Conservation (phyloP, 2,113 vertebrate species). For the Tiliqua scincoides region DNA sequence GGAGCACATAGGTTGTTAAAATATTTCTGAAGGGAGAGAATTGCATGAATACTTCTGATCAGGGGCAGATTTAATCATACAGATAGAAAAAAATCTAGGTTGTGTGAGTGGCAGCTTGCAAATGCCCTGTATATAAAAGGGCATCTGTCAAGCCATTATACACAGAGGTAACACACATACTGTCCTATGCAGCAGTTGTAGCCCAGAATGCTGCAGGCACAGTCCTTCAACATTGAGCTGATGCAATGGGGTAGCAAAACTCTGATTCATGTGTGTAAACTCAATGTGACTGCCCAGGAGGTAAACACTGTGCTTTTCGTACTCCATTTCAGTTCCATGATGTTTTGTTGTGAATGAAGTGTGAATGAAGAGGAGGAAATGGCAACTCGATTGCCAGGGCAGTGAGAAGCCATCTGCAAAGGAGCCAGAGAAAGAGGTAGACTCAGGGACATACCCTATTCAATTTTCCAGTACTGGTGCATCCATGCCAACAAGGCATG, state of each 20-base stretch:
- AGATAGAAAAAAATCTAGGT: background rate
- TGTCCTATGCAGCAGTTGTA: background rate
- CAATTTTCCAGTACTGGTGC: too few relatives aligned
- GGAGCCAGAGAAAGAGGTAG: background rate
- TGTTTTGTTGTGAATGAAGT: too few relatives aligned
- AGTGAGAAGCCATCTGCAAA: too few relatives aligned
- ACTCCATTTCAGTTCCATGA: background rate
- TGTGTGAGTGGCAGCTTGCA: background rate
- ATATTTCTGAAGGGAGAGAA: background rate
- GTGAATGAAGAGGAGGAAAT: background rate
- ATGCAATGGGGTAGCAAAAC: background rate
- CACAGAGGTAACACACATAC: background rate
- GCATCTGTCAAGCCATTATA: background rate
- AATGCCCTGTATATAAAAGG: background rate
- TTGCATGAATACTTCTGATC: background rate
- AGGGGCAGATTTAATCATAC: too few relatives aligned
- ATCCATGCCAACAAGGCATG: too few relatives aligned
- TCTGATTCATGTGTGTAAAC: background rate
- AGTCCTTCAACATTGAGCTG: background rate
- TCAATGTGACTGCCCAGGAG: background rate
- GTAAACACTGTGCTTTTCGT: background rate
- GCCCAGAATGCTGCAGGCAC: background rate
- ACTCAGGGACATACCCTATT: too few relatives aligned
- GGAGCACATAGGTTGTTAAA: background rate
- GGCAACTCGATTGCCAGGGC: background rate